These are phyloP conservation scores for Eurytoma adleriae DNA, from an alignment of 2,888 invertebrate species.

Conservation along the genomic window DNA sequence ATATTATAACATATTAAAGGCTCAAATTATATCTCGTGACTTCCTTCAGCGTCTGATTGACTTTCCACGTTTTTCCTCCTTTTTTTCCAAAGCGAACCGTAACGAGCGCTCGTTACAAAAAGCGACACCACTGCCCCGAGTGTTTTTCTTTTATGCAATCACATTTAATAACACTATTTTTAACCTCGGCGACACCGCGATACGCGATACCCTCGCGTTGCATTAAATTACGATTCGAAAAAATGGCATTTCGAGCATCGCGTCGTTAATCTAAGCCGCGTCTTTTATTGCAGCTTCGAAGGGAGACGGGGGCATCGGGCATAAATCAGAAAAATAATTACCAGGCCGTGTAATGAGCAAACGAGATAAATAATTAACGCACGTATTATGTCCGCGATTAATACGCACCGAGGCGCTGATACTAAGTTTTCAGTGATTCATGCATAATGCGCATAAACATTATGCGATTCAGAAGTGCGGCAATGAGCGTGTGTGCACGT, in stretches of 20 bases:
- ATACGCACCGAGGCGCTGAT: neutral
- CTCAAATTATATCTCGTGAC: too few relatives aligned
- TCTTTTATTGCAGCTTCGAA: neutral
- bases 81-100: neutral
- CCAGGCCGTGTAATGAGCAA: neutral
- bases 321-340: neutral
- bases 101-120: neutral
- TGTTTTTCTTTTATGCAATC: slow-evolving; percentile 6
- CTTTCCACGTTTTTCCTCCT: too few relatives aligned
- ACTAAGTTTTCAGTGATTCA: slow-evolving; percentile 31
- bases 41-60: neutral
- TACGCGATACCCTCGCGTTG: neutral
- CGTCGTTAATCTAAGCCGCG: neutral
- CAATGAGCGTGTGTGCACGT: neutral
- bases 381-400: neutral
- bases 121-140: neutral
- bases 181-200: neutral
- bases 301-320: neutral
- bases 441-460: slow-evolving; percentile 5
- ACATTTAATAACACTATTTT: slow-evolving; percentile 14
- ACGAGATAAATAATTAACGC: slow-evolving; percentile 5
- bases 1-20: too few relatives aligned
- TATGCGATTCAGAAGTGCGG: neutral
- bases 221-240: neutral
- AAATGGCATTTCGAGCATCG: slow-evolving; percentile 11